Conservation (phyloP, 2,888 invertebrate species). For the Erebia aethiops region DNA sequence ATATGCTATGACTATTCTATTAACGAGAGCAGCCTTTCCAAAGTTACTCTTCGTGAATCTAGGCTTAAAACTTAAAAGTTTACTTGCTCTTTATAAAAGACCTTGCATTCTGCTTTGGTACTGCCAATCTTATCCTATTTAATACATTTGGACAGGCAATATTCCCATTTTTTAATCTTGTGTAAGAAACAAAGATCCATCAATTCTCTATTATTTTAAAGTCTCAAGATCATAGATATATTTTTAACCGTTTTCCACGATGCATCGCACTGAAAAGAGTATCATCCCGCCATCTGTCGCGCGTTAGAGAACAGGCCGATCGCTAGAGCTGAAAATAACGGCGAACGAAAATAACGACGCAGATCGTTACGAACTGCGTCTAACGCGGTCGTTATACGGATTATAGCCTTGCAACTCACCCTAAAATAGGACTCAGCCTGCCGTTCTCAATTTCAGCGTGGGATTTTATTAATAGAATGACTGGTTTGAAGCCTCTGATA, state of each 20-base stretch:
- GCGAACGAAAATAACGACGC: conserved; percentile 67
- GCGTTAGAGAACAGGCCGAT: conserved; percentile 46
- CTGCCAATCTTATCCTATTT: too few relatives aligned
- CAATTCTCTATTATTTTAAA: too few relatives aligned
- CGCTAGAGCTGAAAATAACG: conserved; percentile 57
- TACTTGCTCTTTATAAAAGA: too few relatives aligned
- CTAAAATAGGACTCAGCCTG: conserved; percentile 55
- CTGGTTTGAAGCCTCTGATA: conserved; percentile 53
- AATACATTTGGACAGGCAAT: too few relatives aligned
- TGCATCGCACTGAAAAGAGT: conserved; percentile 2
- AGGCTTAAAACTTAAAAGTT: too few relatives aligned
- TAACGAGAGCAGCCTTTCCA: too few relatives aligned
- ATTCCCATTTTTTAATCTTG: too few relatives aligned
- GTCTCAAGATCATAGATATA: conserved; percentile 3
- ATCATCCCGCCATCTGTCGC: conserved; percentile 61
- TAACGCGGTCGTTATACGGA: conserved; percentile 47
- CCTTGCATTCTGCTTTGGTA: too few relatives aligned
- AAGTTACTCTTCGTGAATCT: too few relatives aligned
- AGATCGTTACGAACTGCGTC: conserved; percentile 53
- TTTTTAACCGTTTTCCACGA: conserved; percentile 10
- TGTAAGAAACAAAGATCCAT: too few relatives aligned
- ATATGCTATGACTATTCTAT: too few relatives aligned
- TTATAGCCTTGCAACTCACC: conserved; percentile 49
- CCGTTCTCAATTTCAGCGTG: conserved; percentile 54
- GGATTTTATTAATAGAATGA: conserved; percentile 53